Evolutionary conservation across 2,888 invertebrate genomes (phyloP), one percentile per base, ranked within the genome.

Genomic region (Melolontha melolontha): DNA sequence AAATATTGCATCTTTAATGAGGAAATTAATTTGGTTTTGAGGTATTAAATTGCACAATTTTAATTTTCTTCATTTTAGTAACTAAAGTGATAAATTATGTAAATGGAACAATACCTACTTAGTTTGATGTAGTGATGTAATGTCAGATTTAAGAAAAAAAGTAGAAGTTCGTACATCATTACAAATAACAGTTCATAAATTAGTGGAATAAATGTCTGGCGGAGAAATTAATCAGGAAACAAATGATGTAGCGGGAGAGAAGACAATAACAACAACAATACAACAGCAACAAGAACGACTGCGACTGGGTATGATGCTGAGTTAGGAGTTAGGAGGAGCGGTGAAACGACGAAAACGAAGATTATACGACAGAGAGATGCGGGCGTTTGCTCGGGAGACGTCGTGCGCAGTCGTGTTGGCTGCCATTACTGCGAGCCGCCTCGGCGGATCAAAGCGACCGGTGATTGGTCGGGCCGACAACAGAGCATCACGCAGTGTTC

Each of bases 371-470:
- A 65, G 67, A 64, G 66, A 68, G 67, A 67, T 67, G 63, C 69
- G 64, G 64, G 64, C 67, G 71, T 71, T 66, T 71, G 73, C 72
- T 82, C 82, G 81, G 78, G 70, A 72, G 74, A 72, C 71, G 78
- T 82, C 83, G 87, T 87, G 88, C 88, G 88, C 88, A 88, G 87
- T 88, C 88, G 88, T 87, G 79, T 86, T 87, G 87, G 88, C 88
- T 88, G 83, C 83, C 84, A 83, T 83, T 83, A 82, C 79, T 83
- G 81, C 80, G 80, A 80, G 82, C 82, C 83, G 83, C 83, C 83
- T 83, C 81, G 82, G 80, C 78, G 77, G 79, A 76, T 80, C 81
- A 81, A 80, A 81, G 80, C 79, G 75, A 76, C 76, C 78, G 78
- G 78, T 80, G 82, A 81, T 82, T 81, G 82, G 82, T 80, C 79